A percentile compares a stretch with the other conserved stretches of the same genome.
These are phyloP conservation scores for Tragelaphus scriptus DNA, from an alignment of 2,113 vertebrate genomes.

Conservation along the genomic window DNA sequence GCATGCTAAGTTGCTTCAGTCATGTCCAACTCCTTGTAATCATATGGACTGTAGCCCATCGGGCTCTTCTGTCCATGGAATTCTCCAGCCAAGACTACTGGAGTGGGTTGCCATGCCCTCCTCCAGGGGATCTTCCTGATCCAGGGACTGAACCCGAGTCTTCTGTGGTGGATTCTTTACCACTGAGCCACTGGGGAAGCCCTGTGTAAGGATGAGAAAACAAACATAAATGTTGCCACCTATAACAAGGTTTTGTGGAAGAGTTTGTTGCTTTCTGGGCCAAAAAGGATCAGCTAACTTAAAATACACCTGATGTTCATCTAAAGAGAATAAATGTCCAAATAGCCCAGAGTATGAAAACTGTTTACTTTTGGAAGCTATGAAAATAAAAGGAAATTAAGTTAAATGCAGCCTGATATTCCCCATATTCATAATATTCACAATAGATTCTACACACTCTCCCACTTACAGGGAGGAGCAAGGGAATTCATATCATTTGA, in stretches of 20 bases:
- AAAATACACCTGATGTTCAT: background rate
- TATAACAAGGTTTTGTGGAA: background rate
- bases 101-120: background rate
- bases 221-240: background rate
- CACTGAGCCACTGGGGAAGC: background rate
- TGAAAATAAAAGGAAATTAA: conserved; percentile 37
- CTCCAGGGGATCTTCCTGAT: background rate
- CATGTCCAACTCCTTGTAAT: background rate
- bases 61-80: background rate
- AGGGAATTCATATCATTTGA: background rate
- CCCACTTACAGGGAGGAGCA: background rate
- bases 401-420: background rate
- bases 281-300: background rate
- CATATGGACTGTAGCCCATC: background rate
- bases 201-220: background rate
- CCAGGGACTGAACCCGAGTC: background rate
- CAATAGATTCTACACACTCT: background rate
- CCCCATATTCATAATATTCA: background rate
- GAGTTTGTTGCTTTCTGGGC: conserved; percentile 9
- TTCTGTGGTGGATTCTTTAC: fast-evolving
- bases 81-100: background rate
- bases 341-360: conserved; percentile 1
- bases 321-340: background rate
- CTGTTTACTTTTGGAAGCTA: background rate
- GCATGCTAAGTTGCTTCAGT: background rate